Evolutionary conservation across 2,888 invertebrate species (phyloP).

Genomic region (Prionchulus punctatus): DNA sequence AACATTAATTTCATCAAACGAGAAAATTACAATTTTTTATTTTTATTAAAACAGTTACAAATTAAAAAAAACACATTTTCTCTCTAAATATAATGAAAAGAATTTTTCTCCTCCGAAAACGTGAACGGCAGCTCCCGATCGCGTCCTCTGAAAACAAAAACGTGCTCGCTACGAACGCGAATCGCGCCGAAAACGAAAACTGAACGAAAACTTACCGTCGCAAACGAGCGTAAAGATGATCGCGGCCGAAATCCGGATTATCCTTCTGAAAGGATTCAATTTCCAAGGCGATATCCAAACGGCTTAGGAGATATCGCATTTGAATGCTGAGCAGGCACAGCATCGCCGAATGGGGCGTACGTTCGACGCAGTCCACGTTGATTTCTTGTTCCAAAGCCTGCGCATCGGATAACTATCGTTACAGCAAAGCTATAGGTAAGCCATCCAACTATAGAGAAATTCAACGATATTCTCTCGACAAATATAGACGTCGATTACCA

Average conservation of each 20-base stretch:
- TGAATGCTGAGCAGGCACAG: background rate
- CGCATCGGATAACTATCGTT: too few species aligned
- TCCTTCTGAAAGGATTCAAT: background rate
- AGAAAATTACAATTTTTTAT: too few species aligned
- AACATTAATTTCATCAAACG: too few species aligned
- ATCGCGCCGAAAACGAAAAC: too few species aligned
- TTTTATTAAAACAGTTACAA: too few species aligned
- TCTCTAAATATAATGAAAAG: too few species aligned
- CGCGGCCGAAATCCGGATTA: background rate
- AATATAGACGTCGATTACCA: background rate
- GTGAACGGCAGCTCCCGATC: background rate
- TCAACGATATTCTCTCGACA: too few species aligned
- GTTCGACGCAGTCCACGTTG: background rate
- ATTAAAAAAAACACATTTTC: too few species aligned
- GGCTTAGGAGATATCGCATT: background rate
- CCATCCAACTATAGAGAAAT: too few species aligned
- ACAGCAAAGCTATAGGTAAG: too few species aligned
- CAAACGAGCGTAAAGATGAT: background rate
- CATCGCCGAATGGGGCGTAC: background rate
- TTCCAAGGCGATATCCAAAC: conserved; percentile 9
- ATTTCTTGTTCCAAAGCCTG: background rate
- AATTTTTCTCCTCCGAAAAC: background rate
- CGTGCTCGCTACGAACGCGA: too few species aligned
- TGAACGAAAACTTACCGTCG: background rate
- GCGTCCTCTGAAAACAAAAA: conserved; percentile 1